phyloP scores from a whole-genome alignment of 2,797 vertebrate species.

The Tragelaphus eurycerus region DNA sequence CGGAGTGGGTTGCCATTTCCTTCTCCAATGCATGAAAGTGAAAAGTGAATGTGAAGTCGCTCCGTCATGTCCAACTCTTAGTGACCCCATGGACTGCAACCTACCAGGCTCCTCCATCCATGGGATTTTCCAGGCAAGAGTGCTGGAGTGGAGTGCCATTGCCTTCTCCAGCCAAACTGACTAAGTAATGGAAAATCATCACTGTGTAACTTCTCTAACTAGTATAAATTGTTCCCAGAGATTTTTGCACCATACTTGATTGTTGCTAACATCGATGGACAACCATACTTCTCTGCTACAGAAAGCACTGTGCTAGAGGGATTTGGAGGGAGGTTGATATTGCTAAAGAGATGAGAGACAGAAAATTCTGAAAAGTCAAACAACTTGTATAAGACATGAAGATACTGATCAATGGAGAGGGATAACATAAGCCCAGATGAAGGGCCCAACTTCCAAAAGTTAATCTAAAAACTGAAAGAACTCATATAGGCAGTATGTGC shows the following conservation, averaged over 20 bases:
- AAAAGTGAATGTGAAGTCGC: too few species aligned
- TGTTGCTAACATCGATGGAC: neutral
- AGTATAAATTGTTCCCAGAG: neutral
- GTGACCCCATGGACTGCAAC: too few species aligned
- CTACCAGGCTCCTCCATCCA: too few species aligned
- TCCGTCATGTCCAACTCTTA: too few species aligned
- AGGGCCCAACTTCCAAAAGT: neutral
- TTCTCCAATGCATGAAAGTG: too few species aligned
- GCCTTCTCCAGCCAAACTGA: neutral
- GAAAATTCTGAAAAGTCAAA: neutral
- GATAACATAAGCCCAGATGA: neutral
- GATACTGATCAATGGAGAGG: neutral
- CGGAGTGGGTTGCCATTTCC: too few species aligned
- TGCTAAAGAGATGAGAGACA: neutral
- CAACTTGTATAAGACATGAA: neutral
- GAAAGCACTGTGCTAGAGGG: neutral
- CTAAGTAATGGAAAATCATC: neutral
- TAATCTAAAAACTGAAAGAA: neutral
- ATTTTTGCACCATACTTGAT: neutral
- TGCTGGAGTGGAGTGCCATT: too few species aligned
- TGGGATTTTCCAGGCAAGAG: too few species aligned
- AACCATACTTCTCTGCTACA: neutral
- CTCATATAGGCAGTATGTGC: neutral
- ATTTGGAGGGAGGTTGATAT: neutral
- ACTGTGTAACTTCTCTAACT: neutral